phyloP scores from a whole-genome alignment of 2,888 invertebrate genomes.

The Buathra laborator region DNA sequence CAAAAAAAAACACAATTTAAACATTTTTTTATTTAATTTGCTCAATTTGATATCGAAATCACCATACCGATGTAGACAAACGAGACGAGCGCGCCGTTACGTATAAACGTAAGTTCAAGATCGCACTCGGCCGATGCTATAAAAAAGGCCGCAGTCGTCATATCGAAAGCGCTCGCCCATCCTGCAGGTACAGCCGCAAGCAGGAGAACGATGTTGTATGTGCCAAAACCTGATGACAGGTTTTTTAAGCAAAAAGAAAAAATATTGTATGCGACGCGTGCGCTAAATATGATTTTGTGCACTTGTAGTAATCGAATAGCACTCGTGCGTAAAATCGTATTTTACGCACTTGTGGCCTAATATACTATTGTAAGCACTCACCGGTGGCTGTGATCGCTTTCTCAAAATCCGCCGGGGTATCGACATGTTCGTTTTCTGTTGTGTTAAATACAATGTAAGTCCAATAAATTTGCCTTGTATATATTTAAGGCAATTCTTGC shows the following conservation, averaged over 20 bases:
- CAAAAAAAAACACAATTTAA: no score
- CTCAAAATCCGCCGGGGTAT: constrained; percentile 88
- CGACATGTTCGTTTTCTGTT: constrained; percentile 62
- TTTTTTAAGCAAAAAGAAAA: no score
- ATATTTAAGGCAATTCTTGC: no score
- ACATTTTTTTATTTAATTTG: no score
- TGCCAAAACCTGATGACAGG: constrained; percentile 87
- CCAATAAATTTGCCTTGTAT: no score
- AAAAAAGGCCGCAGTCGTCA: constrained; percentile 90
- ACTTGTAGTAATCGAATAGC: no score
- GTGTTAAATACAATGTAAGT: not conserved
- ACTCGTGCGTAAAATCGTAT: no score
- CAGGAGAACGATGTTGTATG: constrained; percentile 89
- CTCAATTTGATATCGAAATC: not conserved
- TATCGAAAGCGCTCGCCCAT: constrained; percentile 90
- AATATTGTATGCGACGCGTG: no score
- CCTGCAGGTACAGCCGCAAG: constrained; percentile 88
- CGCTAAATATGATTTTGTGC: no score
- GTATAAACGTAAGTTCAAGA: constrained; percentile 88
- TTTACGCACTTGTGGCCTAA: no score
- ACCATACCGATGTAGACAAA: constrained; percentile 90
- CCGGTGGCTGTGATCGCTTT: constrained; percentile 89
- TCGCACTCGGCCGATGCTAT: constrained; percentile 92
- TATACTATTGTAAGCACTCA: constrained; percentile 65
- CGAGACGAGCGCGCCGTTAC: constrained; percentile 91